Evolutionary conservation across 2,888 invertebrate species (phyloP).

Genomic region (Cheilosia pagana): DNA sequence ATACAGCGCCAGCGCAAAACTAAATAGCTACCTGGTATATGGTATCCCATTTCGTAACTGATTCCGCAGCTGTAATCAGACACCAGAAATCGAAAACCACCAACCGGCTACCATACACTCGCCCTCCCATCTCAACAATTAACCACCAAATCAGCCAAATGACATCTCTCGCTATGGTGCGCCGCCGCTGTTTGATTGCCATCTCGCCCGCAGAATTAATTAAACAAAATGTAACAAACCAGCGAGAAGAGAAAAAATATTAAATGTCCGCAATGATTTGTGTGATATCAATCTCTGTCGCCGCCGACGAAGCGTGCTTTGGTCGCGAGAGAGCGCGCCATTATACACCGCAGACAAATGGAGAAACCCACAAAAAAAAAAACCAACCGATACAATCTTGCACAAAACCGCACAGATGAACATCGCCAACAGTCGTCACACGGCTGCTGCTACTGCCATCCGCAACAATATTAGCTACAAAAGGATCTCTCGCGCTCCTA

Average conservation of each 20-base stretch:
- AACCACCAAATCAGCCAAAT: conserved; percentile 66
- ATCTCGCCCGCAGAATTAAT: conserved; percentile 69
- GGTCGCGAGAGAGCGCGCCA: conserved; percentile 51
- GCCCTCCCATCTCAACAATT: conserved; percentile 43
- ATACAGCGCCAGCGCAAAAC: conserved; percentile 8
- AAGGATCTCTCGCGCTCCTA: conserved; percentile 69
- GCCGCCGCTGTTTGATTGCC: conserved; percentile 8
- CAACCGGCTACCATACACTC: conserved; percentile 34
- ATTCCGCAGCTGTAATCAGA: conserved; percentile 56
- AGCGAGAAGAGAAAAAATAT: conserved; percentile 43
- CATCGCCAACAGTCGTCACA: conserved; percentile 45
- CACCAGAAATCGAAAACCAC: conserved; percentile 70
- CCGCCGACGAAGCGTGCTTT: conserved; percentile 57
- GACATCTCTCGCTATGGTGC: conserved; percentile 40
- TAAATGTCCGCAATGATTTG: conserved; percentile 74
- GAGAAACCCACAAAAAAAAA: conserved; percentile 53
- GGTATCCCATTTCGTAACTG: conserved; percentile 12
- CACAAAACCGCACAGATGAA: conserved; percentile 70
- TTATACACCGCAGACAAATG: conserved; percentile 64
- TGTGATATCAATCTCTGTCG: conserved; percentile 70
- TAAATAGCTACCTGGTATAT: conserved; percentile 1
- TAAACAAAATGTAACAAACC: conserved; percentile 53
- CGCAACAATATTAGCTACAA: conserved; percentile 57
- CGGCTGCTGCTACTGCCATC: conserved; percentile 63
- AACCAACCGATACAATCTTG: conserved; percentile 66